phyloP scores from a whole-genome alignment of 2,888 invertebrate genomes.

The Aphrophora alni region DNA sequence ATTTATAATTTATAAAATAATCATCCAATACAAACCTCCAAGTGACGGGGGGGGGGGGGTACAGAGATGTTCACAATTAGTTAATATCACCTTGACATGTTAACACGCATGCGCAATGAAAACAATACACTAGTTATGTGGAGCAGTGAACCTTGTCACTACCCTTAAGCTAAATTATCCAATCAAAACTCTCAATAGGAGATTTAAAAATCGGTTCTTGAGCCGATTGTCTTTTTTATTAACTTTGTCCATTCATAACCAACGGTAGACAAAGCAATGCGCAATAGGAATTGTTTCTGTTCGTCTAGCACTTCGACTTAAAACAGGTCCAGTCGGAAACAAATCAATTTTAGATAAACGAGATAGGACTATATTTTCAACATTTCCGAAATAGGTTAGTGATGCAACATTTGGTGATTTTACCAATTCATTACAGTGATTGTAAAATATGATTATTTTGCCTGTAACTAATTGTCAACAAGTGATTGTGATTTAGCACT shows the following conservation, averaged over 20 bases:
- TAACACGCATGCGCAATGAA: not conserved
- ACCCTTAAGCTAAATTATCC: not conserved
- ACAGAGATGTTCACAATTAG: not conserved
- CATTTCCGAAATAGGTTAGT: no score
- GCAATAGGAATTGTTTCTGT: not conserved
- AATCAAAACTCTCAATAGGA: constrained; percentile 5
- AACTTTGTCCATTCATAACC: not conserved
- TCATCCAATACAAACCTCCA: no score
- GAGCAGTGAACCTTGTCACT: not conserved
- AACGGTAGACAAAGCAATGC: not conserved
- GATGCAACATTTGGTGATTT: no score
- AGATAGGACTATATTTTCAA: no score
- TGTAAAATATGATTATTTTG: no score
- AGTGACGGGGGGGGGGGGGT: no score
- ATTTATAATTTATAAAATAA: no score
- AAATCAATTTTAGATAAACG: no score
- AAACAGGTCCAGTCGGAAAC: no score
- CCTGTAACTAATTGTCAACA: no score
- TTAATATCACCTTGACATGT: not conserved
- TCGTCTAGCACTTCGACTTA: not conserved
- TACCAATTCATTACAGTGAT: no score
- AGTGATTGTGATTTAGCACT: no score
- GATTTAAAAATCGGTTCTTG: not conserved
- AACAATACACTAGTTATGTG: not conserved
- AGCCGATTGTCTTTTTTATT: not conserved